Evolutionary conservation across 2,888 invertebrate genomes (phyloP).

Genomic region (Campopleginae sp.): DNA sequence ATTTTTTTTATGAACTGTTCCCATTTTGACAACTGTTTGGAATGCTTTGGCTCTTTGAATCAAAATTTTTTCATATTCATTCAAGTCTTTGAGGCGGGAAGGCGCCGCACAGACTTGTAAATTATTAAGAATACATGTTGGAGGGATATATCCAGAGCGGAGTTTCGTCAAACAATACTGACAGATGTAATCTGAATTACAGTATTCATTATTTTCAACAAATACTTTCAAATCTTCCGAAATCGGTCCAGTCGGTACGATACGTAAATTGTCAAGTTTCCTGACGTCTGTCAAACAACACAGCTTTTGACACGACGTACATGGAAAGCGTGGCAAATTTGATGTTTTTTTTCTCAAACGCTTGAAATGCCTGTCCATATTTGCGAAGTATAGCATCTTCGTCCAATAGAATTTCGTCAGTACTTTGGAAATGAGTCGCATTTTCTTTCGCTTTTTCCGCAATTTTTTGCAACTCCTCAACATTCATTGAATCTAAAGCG

Average conservation of each 20-base stretch:
- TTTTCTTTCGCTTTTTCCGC: background rate
- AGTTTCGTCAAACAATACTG: no score
- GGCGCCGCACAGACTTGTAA: no score
- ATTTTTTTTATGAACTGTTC: background rate
- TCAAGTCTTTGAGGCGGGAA: no score
- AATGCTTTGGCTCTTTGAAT: no score
- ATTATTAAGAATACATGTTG: no score
- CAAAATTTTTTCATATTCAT: no score
- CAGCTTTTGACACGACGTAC: slow-evolving; percentile 1
- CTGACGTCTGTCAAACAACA: slow-evolving; percentile 1
- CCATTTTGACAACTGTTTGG: no score
- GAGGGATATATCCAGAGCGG: slow-evolving; percentile 3
- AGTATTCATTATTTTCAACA: background rate
- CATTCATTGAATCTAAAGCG: background rate
- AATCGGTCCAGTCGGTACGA: slow-evolving; percentile 4
- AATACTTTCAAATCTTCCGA: background rate
- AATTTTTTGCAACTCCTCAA: background rate
- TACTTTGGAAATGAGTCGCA: background rate
- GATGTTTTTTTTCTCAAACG: background rate
- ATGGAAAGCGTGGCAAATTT: background rate
- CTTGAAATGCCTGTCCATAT: background rate
- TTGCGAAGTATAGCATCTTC: slow-evolving; percentile 1
- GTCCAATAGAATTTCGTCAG: slow-evolving; percentile 7
- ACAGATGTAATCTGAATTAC: slow-evolving; percentile 6
- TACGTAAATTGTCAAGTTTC: background rate